Conservation (phyloP, 1,140 invertebrate species). For the Lasioglossum albipes region DNA sequence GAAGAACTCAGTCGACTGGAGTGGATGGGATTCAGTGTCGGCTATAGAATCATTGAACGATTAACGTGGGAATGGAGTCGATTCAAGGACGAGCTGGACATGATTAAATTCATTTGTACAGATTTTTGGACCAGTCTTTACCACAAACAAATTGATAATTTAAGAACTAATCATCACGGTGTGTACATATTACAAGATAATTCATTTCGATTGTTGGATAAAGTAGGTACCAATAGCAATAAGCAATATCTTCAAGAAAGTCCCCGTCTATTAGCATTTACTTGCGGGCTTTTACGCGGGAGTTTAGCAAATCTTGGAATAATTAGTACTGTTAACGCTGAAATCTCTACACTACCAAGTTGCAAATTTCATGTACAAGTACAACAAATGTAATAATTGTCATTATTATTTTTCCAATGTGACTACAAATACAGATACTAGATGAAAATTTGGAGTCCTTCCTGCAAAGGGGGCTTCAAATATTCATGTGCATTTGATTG, state of each 20-base stretch:
- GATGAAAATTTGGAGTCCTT: background rate
- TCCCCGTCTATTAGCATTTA: conserved; percentile 94
- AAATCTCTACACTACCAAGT: conserved; percentile 94
- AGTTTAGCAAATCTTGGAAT: conserved; percentile 97
- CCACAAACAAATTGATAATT: conserved; percentile 98
- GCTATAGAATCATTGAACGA: conserved; percentile 95
- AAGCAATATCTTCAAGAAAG: conserved; percentile 95
- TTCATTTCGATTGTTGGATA: conserved; percentile 93
- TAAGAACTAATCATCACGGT: conserved; percentile 99
- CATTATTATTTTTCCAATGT: background rate
- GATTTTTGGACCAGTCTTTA: conserved; percentile 98
- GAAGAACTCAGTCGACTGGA: conserved; percentile 93
- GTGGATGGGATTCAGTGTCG: conserved; percentile 94
- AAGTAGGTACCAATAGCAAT: conserved; percentile 87
- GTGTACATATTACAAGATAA: conserved; percentile 99
- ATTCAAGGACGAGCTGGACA: conserved; percentile 98
- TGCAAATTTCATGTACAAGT: conserved; percentile 97
- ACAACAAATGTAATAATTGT: conserved; percentile 81
- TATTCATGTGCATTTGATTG: no score
- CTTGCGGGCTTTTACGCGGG: conserved; percentile 96
- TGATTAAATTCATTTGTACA: conserved; percentile 99
- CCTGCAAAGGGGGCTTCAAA: no score
- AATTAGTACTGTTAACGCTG: conserved; percentile 95
- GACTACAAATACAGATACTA: background rate
- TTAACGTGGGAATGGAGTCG: conserved; percentile 94